phyloP scores from a whole-genome alignment of 2,797 vertebrate species.

The Neosilurus mollespiculum region DNA sequence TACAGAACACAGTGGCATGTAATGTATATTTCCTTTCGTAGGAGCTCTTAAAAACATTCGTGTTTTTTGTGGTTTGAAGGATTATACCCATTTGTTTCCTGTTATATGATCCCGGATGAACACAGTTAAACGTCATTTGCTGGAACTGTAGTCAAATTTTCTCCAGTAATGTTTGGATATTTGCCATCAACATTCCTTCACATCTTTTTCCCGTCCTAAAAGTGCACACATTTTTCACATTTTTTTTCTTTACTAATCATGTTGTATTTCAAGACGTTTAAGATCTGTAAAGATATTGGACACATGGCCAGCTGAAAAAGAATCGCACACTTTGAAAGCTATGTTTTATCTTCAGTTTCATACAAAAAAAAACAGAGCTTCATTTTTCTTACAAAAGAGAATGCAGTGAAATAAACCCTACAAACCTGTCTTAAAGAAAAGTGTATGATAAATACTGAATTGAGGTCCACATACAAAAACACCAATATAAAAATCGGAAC shows the following conservation, averaged over 20 bases:
- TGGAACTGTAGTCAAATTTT: slow-evolving; percentile 7
- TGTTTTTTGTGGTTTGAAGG: neutral
- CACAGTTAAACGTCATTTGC: slow-evolving; percentile 23
- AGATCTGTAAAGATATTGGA: neutral
- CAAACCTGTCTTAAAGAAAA: slow-evolving; percentile 58
- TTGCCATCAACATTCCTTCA: slow-evolving; percentile 14
- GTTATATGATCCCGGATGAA: neutral
- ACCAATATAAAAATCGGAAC: slow-evolving; percentile 40
- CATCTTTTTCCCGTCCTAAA: slow-evolving; percentile 11
- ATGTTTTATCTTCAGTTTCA: slow-evolving; percentile 43
- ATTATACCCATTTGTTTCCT: neutral
- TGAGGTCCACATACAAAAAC: slow-evolving; percentile 54
- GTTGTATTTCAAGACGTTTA: neutral
- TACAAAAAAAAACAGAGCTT: slow-evolving; percentile 63
- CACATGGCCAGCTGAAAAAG: slow-evolving; percentile 8
- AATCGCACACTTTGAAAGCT: neutral
- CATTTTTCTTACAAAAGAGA: slow-evolving; percentile 65
- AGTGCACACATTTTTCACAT: slow-evolving; percentile 32
- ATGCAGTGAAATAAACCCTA: slow-evolving; percentile 69
- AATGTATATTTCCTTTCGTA: slow-evolving; percentile 30
- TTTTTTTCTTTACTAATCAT: neutral
- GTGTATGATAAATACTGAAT: slow-evolving; percentile 40
- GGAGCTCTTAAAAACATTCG: slow-evolving; percentile 26
- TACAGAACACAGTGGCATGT: slow-evolving; percentile 55
- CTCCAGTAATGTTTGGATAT: slow-evolving; percentile 11